These are phyloP conservation scores for Numenius arquata DNA, from an alignment of 2,113 vertebrate species.

Conservation along the genomic window DNA sequence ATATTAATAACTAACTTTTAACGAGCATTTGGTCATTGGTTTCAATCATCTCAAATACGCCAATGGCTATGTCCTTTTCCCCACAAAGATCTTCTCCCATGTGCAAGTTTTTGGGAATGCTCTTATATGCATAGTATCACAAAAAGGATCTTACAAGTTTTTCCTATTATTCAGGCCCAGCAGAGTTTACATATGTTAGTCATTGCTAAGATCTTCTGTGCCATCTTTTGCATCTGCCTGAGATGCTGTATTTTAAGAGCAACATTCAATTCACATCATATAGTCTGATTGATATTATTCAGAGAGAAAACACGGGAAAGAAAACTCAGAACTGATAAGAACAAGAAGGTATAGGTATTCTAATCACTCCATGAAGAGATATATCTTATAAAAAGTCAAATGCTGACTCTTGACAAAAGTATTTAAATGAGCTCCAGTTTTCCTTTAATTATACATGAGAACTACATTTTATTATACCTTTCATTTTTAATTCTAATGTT, in stretches of 20 bases:
- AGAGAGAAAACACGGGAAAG: neutral
- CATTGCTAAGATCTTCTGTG: neutral
- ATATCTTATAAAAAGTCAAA: neutral
- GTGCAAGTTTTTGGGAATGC: neutral
- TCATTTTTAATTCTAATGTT: neutral
- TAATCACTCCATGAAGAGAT: neutral
- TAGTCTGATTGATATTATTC: neutral
- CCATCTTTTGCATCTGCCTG: neutral
- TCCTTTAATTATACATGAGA: neutral
- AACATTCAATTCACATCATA: neutral
- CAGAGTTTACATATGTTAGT: neutral
- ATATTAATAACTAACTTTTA: constrained; percentile 56
- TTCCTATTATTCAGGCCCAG: neutral
- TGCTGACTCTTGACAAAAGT: neutral
- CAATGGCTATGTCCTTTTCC: constrained; percentile 16
- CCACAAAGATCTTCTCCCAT: neutral
- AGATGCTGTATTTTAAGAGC: neutral
- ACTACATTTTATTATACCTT: neutral
- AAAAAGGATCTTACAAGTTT: neutral
- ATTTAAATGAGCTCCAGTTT: constrained; percentile 3
- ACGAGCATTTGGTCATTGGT: constrained; percentile 47
- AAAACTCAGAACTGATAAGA: neutral
- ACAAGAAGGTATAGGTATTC: neutral
- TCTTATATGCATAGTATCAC: neutral
- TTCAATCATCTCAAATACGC: constrained; percentile 17